Evolutionary conservation across 2,113 vertebrate species (phyloP), one percentile per base, ranked within the genome.

Genomic region (Neoarius graeffei): DNA sequence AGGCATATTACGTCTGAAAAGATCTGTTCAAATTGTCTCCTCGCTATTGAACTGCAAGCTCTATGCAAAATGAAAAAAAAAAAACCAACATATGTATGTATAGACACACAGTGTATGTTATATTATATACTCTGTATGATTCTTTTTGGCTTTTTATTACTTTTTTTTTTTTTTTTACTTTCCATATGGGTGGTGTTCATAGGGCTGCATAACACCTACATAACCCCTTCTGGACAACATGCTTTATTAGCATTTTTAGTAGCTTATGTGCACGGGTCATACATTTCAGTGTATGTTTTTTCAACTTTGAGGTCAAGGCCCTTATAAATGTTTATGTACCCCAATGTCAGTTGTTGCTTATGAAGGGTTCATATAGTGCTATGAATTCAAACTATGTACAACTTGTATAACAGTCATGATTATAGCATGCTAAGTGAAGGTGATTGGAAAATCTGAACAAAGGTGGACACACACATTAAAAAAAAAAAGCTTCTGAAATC

Each of bases 1-100:
- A 87, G 83, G 93, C 81, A 85, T 88, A 87, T 92, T 92, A 90
- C 84, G 86, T 90, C 90, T 89, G 90, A 89, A 87, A 91, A 93
- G 80, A 92, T 91, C 69, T 91, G 85, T 92, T 93, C 77, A 85
- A 77, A 84, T 91, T 85, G 89, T 88, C 54, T 90, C 88, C 67
- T 79, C 14, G 14, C 56, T 91, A 88, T 87, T 86, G 91, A 69
- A 66, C 48, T 79, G 35, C 66, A 89, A 60, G 60, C 11, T 67
- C 52, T 27, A 10, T 23, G 50, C 52, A 0, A 56, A 67, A n/a
- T 30, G 27, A 23, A 35, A 48, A 10, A 35, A 10, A 30, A 13
- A 64, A 6, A 64, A n/a, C n/a, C n/a, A n/a, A 2, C 42, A 42
- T 42, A 42, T 42, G 42, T 42, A 66, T 30, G 42, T 25, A 82